Conservation (phyloP, 2,888 invertebrate genomes). For the Diplolepis rosae region DNA sequence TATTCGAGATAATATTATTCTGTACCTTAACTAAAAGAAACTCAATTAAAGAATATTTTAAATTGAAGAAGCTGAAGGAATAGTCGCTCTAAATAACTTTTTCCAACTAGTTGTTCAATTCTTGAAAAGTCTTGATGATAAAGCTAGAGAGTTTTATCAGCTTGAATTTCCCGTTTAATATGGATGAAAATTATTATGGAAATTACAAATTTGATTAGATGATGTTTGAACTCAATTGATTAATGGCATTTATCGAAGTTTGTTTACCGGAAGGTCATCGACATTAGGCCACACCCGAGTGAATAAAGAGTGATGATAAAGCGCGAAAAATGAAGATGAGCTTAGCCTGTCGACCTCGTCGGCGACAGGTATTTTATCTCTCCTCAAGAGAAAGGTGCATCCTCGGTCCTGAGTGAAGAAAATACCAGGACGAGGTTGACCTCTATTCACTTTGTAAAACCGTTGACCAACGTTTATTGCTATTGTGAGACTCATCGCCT, state of each 20-base stretch:
- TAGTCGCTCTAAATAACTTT: no score
- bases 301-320: constrained; percentile 35
- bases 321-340: constrained; percentile 42
- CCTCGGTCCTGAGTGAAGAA: constrained; percentile 43
- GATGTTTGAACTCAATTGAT: no score
- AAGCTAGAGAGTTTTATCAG: no score
- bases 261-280: constrained; percentile 31
- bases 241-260: neutral
- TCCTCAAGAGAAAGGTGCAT: constrained; percentile 54
- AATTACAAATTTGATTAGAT: no score
- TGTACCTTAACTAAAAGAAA: no score
- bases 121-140: no score
- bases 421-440: constrained; percentile 49
- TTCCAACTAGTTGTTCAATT: no score
- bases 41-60: no score
- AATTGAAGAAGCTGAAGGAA: no score
- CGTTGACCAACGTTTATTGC: constrained; percentile 39
- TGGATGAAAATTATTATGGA: no score
- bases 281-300: constrained; percentile 17
- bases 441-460: constrained; percentile 54
- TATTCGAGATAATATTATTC: no score
- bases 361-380: constrained; percentile 48
- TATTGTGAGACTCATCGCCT: constrained; percentile 40
- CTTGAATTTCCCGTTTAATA: no score
- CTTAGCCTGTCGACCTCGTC: constrained; percentile 48